phyloP scores from a whole-genome alignment of 2,113 vertebrate species.

The Trachemys scripta region DNA sequence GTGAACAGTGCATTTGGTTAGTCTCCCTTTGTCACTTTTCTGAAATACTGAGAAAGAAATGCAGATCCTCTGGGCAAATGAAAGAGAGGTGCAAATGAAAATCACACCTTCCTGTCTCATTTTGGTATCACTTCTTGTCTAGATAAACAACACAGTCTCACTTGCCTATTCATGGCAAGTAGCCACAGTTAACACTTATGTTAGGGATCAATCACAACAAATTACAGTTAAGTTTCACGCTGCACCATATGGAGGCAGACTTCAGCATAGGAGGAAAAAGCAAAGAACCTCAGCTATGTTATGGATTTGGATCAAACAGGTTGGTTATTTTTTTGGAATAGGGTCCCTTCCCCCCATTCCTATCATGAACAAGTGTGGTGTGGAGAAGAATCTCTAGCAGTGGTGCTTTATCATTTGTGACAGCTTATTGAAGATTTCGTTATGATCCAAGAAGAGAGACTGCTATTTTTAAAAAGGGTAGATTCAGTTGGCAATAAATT shows the following conservation, averaged over 20 bases:
- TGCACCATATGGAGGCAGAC: background rate
- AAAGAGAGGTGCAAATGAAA: constrained; percentile 79
- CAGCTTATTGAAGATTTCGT: constrained; percentile 3
- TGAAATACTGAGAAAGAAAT: constrained; percentile 63
- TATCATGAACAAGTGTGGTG: background rate
- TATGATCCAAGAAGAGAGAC: constrained; percentile 8
- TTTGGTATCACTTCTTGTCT: constrained; percentile 74
- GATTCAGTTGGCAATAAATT: constrained; percentile 40
- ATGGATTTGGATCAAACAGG: background rate
- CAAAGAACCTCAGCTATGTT: background rate
- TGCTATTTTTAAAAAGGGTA: constrained; percentile 22
- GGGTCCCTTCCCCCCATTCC: background rate
- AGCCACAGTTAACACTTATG: constrained; percentile 68
- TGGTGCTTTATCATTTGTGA: constrained; percentile 15
- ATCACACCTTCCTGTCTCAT: constrained; percentile 72
- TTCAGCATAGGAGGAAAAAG: background rate
- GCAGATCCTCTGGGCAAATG: constrained; percentile 56
- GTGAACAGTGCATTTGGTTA: constrained; percentile 44
- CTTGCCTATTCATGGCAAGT: constrained; percentile 61
- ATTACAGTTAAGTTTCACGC: constrained; percentile 37
- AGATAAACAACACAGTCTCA: constrained; percentile 68
- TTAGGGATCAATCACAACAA: constrained; percentile 68
- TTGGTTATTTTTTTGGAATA: background rate
- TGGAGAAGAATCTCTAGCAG: constrained; percentile 3
- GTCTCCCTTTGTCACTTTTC: constrained; percentile 53